phyloP scores from a whole-genome alignment of 1,140 invertebrate species.

The Pseudomyrmex flavicornis region DNA sequence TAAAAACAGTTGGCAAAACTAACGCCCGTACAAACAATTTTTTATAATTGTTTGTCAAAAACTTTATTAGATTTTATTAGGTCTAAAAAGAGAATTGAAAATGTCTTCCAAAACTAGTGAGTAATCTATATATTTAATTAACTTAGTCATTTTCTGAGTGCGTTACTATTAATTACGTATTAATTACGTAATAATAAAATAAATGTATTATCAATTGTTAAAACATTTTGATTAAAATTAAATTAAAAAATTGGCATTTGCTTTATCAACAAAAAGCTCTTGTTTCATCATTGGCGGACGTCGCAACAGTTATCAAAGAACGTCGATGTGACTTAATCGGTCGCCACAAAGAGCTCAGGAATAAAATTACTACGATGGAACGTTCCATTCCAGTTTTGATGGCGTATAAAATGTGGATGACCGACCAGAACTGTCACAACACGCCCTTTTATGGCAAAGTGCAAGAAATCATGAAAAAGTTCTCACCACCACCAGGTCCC shows the following conservation, averaged over 20 bases:
- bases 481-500: constrained; percentile 73
- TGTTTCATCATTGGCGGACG: constrained; percentile 49
- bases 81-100: too few species aligned
- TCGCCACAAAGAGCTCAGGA: constrained; percentile 70
- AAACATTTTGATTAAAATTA: constrained; percentile 15
- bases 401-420: constrained; percentile 73
- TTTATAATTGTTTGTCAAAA: neutral
- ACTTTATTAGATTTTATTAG: neutral
- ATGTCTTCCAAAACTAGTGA: constrained; percentile 33
- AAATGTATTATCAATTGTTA: neutral
- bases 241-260: neutral
- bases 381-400: constrained; percentile 79
- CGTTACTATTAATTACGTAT: neutral
- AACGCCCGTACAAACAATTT: neutral
- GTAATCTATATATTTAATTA: constrained; percentile 9
- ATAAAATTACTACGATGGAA: constrained; percentile 79
- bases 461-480: constrained; percentile 75
- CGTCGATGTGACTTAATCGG: constrained; percentile 73
- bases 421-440: constrained; percentile 57
- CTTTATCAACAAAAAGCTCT: neutral
- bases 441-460: constrained; percentile 72
- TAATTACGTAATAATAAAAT: too few species aligned
- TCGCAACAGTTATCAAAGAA: constrained; percentile 71
- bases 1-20: neutral
- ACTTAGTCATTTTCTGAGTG: too few species aligned